A percentile compares a stretch with the other conserved stretches of the same genome.
Conservation (phyloP, 2,797 vertebrate species). For the Sarcophilus harrisii region DNA sequence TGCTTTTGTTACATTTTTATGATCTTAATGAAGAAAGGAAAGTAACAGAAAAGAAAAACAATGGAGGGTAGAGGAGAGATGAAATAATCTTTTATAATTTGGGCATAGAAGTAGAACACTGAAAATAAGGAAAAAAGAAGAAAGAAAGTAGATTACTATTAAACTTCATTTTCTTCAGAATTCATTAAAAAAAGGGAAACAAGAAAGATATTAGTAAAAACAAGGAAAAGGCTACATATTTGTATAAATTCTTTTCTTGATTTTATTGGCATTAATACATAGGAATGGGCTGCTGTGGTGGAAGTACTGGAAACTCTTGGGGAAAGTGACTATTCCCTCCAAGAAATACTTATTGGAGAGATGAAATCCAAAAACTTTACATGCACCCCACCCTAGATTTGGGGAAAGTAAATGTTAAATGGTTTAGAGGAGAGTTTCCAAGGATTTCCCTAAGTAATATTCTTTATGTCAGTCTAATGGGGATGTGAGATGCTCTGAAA, state of each 20-base stretch:
- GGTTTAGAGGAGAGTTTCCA: not conserved
- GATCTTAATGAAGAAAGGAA: too few relatives aligned
- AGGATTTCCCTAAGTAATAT: not conserved
- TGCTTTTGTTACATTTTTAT: too few relatives aligned
- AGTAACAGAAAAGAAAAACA: too few relatives aligned
- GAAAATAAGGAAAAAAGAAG: too few relatives aligned
- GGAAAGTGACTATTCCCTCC: not conserved
- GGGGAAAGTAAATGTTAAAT: not conserved
- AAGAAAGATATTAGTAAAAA: too few relatives aligned
- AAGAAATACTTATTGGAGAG: not conserved
- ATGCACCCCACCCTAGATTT: not conserved
- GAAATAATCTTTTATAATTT: too few relatives aligned
- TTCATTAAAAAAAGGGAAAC: not conserved
- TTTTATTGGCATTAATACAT: not conserved
- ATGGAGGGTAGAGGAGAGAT: too few relatives aligned
- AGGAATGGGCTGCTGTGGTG: not conserved
- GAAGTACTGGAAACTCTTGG: not conserved
- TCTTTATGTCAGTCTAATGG: not conserved
- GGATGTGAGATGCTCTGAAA: not conserved
- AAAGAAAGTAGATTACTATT: not conserved
- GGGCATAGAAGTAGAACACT: too few relatives aligned
- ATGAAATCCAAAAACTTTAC: not conserved
- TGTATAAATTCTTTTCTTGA: not conserved
- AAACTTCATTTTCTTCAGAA: not conserved
- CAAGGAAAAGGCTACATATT: not conserved